phyloP scores from a whole-genome alignment of 2,113 vertebrate genomes.

The Nibea albiflora region DNA sequence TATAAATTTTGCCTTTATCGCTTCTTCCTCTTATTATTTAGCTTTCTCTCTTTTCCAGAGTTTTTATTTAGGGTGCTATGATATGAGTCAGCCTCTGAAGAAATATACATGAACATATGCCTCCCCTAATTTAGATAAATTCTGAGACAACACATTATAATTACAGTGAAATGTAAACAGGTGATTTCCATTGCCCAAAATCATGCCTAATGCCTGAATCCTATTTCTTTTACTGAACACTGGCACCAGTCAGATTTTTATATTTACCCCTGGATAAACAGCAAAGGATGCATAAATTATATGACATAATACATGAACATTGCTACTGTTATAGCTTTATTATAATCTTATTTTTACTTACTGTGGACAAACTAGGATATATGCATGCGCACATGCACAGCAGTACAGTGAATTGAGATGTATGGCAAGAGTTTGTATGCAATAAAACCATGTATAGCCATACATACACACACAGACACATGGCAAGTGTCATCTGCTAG shows the following conservation, averaged over 20 bases:
- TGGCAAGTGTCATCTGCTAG: slow-evolving; percentile 43
- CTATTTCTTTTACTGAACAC: background rate
- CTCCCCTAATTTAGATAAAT: background rate
- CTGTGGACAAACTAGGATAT: background rate
- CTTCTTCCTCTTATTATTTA: background rate
- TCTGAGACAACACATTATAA: background rate
- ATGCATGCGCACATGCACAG: background rate
- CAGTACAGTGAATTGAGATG: background rate
- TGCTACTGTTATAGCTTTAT: slow-evolving; percentile 4
- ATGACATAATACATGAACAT: background rate
- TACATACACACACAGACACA: slow-evolving; percentile 21
- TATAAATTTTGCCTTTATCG: background rate
- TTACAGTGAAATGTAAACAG: slow-evolving; percentile 1
- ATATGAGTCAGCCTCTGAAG: background rate
- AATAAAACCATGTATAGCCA: slow-evolving; percentile 1
- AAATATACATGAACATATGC: background rate
- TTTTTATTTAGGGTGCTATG: background rate
- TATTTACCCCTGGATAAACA: background rate
- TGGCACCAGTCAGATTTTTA: background rate
- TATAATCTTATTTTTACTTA: slow-evolving; percentile 8
- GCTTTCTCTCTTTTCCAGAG: background rate
- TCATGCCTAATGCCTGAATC: background rate
- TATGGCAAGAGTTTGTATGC: background rate
- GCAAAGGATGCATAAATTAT: background rate
- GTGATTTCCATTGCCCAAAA: background rate